Evolutionary conservation across 2,888 invertebrate species (phyloP), one percentile per base, ranked within the genome.

Genomic region (Tholera decimalis): DNA sequence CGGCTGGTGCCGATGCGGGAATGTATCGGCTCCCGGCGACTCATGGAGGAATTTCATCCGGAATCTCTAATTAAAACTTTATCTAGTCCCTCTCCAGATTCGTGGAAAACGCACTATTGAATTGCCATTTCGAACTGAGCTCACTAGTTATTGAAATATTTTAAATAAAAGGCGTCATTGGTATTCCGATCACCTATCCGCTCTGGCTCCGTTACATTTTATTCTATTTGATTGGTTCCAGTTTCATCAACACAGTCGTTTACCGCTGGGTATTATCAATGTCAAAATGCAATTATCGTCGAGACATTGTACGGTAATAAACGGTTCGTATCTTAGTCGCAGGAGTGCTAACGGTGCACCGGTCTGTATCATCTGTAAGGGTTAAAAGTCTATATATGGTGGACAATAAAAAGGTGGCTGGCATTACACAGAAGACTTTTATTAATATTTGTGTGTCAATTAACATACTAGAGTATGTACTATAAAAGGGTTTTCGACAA

Each of bases 61-160:
- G 95, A 94, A 94, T 94, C 91, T 89, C 93, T 92, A 94, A 95
- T 95, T 95, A 95, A 95, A 95, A 95, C 90, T 95, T 95, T 93
- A 91, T 94, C 95, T 95, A 94, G 91, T 78, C 83, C 60, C 75
- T 82, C 76, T 77, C 74, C 73, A 53, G 82, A 73, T 88, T 88
- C 88, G 85, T 79, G 81, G 87, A 87, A 87, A 80, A 65, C 74
- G 60, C 70, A 72, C 72, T 76, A 72, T 70, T 80, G 73, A 55
- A 76, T 69, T 62, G 67, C 59, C 43, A 71, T 78, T 73, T 76
- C 37, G 55, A 62, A 53, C 61, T 53, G 50, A 54, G 60, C 51
- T 63, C 37, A 43, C 67, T 72, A 70, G 66, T 67, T 79, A 76
- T 76, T 75, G 63, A 64, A 76, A 73, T 70, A 67, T 68, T 63